Evolutionary conservation across 2,888 invertebrate genomes (phyloP).

Genomic region (Acanthosepion lycidas): DNA sequence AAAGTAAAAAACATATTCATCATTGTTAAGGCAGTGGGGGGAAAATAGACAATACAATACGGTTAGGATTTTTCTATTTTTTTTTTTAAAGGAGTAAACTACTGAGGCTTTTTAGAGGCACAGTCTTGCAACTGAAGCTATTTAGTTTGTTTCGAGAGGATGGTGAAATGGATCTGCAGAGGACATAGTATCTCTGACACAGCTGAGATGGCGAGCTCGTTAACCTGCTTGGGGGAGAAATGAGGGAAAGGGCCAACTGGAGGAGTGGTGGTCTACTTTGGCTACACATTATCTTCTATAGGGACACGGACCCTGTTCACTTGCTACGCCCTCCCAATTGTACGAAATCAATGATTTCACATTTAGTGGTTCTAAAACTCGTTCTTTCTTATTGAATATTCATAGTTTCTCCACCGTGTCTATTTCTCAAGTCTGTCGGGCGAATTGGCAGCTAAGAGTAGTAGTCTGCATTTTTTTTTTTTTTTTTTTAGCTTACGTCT

Average conservation of each 20-base stretch:
- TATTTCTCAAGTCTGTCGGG: background rate
- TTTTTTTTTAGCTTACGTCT: too few relatives aligned
- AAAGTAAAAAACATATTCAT: background rate
- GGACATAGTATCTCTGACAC: background rate
- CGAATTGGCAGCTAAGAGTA: background rate
- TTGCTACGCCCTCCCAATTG: background rate
- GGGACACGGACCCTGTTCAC: background rate
- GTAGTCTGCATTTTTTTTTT: background rate
- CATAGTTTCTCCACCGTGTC: background rate
- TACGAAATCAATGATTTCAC: conserved; percentile 40
- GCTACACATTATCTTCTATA: background rate
- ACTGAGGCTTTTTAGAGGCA: background rate
- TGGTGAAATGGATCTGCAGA: background rate
- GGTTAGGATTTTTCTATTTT: background rate
- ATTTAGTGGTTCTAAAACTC: background rate
- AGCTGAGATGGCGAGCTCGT: background rate
- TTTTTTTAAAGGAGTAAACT: background rate
- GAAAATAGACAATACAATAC: background rate
- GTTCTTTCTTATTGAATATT: conserved; percentile 37
- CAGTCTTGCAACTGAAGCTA: background rate
- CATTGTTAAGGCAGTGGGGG: background rate
- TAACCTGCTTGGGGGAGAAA: background rate
- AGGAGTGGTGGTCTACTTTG: background rate
- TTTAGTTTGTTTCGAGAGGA: conserved; percentile 38
- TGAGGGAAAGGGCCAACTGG: background rate